Percentiles rank a stretch among this genome's conserved stretches.
These are phyloP conservation scores for Ammospiza nelsoni DNA, from an alignment of 2,113 vertebrate genomes.

Conservation along the genomic window DNA sequence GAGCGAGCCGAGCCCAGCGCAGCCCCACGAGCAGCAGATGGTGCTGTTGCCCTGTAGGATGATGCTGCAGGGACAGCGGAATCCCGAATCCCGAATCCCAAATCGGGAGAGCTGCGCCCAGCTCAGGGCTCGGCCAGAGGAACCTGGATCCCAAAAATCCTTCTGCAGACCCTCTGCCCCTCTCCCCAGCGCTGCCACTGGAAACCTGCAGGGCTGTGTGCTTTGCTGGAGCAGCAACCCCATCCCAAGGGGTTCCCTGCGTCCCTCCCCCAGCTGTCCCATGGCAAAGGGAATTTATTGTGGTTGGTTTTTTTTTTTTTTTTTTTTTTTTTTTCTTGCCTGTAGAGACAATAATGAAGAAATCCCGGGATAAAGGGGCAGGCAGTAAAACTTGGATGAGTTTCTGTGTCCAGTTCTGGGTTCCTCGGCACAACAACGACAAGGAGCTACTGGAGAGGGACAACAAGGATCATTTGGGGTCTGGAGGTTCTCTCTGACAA, in stretches of 20 bases:
- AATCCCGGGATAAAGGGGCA: background rate
- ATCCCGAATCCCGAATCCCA: background rate
- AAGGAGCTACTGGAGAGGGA: background rate
- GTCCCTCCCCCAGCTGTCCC: background rate
- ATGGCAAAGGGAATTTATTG: background rate
- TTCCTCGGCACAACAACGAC: background rate
- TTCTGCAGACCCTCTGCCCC: background rate
- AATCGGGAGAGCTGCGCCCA: background rate
- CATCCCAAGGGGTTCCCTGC: background rate
- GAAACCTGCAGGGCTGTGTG: background rate
- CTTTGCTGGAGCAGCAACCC: background rate
- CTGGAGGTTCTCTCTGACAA: background rate
- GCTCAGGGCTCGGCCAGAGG: background rate
- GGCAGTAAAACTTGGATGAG: background rate
- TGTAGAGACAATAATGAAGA: background rate
- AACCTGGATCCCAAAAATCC: background rate
- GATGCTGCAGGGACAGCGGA: background rate
- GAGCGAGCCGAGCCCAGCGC: accelerated
- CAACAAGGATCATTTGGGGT: background rate
- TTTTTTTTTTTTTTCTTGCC: background rate
- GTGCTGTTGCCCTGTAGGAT: slow-evolving; percentile 15
- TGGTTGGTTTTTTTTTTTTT: too few species aligned
- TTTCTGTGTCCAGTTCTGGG: background rate
- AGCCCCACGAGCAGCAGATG: background rate
- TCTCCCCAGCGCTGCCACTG: background rate